Conservation (phyloP, 2,797 vertebrate species). For the Menidia menidia region DNA sequence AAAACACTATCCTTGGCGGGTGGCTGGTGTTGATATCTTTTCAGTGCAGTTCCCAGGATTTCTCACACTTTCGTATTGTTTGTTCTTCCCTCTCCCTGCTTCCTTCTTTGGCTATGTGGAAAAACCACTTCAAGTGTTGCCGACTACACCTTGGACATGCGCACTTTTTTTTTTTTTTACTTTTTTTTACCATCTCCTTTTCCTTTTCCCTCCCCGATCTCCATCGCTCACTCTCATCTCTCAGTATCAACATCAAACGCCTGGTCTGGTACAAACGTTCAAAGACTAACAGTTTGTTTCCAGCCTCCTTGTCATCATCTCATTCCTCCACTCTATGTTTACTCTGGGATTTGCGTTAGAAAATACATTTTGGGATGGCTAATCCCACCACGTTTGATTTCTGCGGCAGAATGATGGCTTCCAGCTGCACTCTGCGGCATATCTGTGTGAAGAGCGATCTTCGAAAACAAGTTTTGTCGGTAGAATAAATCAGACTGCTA, state of each 20-base stretch:
- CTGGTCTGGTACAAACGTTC: slow-evolving; percentile 67
- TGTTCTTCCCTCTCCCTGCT: slow-evolving; percentile 71
- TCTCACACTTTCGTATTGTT: slow-evolving; percentile 67
- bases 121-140: slow-evolving; percentile 74
- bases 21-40: slow-evolving; percentile 73
- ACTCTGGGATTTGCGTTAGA: slow-evolving; percentile 80
- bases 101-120: slow-evolving; percentile 72
- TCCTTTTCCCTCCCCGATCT: slow-evolving; percentile 47
- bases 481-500: slow-evolving; percentile 79
- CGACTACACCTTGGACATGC: slow-evolving; percentile 51
- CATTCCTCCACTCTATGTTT: slow-evolving; percentile 74
- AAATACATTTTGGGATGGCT: slow-evolving; percentile 79
- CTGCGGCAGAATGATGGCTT: slow-evolving; percentile 76
- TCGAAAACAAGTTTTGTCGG: slow-evolving; percentile 82
- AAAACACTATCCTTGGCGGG: slow-evolving; percentile 75
- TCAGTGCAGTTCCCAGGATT: slow-evolving; percentile 75
- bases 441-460: slow-evolving; percentile 80
- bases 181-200: neutral
- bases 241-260: slow-evolving; percentile 77
- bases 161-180: slow-evolving; percentile 14
- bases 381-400: slow-evolving; percentile 79
- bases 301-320: slow-evolving; percentile 73
- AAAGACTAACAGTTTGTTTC: slow-evolving; percentile 77
- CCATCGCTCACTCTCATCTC: slow-evolving; percentile 52
- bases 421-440: slow-evolving; percentile 79